These are phyloP conservation scores for Okamejei kenojei DNA, from an alignment of 2,797 vertebrate species.

Conservation along the genomic window DNA sequence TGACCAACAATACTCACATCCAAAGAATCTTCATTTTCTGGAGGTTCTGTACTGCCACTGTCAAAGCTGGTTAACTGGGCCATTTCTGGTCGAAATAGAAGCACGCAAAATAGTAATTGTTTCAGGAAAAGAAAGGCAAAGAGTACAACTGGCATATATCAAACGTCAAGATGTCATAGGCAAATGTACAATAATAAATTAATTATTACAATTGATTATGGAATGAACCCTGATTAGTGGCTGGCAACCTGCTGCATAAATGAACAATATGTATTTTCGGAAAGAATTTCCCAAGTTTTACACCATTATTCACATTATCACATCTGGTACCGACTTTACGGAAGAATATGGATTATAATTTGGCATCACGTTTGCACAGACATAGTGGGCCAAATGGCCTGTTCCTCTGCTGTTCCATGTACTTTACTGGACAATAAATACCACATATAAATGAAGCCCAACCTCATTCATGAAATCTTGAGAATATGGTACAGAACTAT, in stretches of 20 bases:
- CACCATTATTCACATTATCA: not conserved
- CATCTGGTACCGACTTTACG: not conserved
- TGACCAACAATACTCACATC: conserved; percentile 65
- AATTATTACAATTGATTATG: no score
- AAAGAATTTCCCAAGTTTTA: not conserved
- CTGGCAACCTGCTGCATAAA: not conserved
- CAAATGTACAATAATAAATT: not conserved
- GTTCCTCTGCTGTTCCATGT: no score
- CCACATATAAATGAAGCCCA: not conserved
- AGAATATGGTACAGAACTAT: not conserved
- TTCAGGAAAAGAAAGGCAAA: not conserved
- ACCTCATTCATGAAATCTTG: not conserved
- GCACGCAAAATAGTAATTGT: conserved; percentile 41
- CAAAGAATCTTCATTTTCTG: conserved; percentile 81
- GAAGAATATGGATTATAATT: no score
- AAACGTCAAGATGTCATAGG: not conserved
- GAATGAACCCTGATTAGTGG: not conserved
- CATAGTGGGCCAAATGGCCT: no score
- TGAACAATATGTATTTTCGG: not conserved
- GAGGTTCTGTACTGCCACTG: conserved; percentile 79
- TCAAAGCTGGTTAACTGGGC: conserved; percentile 91
- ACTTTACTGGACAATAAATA: not conserved
- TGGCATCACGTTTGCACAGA: no score
- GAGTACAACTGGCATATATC: not conserved
- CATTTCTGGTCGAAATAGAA: conserved; percentile 73